Evolutionary conservation across 1,140 invertebrate genomes (phyloP), one percentile per base, ranked within the genome.

Genomic region (Myzus persicae): DNA sequence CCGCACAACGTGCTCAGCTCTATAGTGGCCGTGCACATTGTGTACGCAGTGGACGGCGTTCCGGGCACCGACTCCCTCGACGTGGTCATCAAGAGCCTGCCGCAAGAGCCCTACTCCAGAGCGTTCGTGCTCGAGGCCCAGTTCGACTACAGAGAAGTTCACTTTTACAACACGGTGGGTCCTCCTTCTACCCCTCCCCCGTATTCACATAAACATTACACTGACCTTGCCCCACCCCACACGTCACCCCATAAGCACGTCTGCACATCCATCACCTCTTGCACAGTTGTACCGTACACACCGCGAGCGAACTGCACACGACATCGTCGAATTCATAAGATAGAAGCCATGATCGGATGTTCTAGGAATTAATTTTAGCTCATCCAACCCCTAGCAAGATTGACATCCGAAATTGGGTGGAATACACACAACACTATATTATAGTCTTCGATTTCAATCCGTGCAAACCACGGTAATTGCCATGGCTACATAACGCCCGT

Each of bases 71-170:
- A 84, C 94, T 97, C 31, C 6, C 46, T 93, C 26, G 96, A 96
- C 48, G 96, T 98, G 38, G 97, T 98, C 76, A 96, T 97, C 93
- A 98, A 98, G 94, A 95, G 97, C 18, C 96, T 97, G 81, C 97
- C 97, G 20, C 96, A 96, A 94, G 97, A 97, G 95, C 97, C 96
- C 7, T 97, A 97, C 95, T 97, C 96, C 93, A 95, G 97, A 48
- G 96, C 96, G 93, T 97, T 98, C 94, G 97, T 97, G 51, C 97
- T 97, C 54, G 97, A 97, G 94, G 97, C 97, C 2, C 97, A 98
- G 95, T 98, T 98, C 94, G 97, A 98, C 95, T 96, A 97, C 2
- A 95, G 97, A 87, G 97, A 98, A 95, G 98, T 98, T 94, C 97
- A 97, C 94, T 98, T 98, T 95, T 98, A 98, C 95, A 98, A 97